phyloP scores from a whole-genome alignment of 2,113 vertebrate species.

The Psittacara wagleri region DNA sequence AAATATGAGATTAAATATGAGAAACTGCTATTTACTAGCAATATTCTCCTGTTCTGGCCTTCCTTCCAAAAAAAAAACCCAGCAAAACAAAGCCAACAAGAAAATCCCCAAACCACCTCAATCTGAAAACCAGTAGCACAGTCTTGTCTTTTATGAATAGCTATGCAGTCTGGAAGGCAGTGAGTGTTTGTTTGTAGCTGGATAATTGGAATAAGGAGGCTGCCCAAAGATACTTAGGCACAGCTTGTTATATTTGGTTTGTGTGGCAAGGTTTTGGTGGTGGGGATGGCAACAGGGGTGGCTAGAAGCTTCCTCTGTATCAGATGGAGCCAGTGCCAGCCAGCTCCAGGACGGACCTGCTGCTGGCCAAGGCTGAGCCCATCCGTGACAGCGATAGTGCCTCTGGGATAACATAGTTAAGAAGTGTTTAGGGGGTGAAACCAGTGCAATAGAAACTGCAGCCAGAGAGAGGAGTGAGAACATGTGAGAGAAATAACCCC shows the following conservation, averaged over 20 bases:
- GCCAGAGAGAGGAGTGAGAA: not conserved
- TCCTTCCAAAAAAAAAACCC: not conserved
- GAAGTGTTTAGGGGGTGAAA: not conserved
- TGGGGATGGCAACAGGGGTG: not conserved
- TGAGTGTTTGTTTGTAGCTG: not conserved
- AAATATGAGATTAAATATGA: not conserved
- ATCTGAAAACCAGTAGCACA: not conserved
- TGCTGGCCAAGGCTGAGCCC: not conserved
- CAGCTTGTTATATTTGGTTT: not conserved
- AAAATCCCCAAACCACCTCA: not conserved
- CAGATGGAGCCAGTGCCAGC: not conserved
- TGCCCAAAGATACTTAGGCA: not conserved
- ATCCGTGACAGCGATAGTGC: not conserved
- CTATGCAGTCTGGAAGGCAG: not conserved
- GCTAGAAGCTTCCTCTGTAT: not conserved
- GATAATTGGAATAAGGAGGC: not conserved
- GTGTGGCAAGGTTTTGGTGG: not conserved
- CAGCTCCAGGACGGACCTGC: rapidly evolving
- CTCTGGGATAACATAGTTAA: not conserved
- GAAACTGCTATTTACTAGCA: not conserved
- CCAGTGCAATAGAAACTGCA: not conserved
- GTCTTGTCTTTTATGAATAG: not conserved
- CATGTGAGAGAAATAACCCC: not conserved
- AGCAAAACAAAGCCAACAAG: not conserved
- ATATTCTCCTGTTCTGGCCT: not conserved